Evolutionary conservation across 2,797 vertebrate species (phyloP), one percentile per base, ranked within the genome.

Genomic region (Sardinella longiceps): DNA sequence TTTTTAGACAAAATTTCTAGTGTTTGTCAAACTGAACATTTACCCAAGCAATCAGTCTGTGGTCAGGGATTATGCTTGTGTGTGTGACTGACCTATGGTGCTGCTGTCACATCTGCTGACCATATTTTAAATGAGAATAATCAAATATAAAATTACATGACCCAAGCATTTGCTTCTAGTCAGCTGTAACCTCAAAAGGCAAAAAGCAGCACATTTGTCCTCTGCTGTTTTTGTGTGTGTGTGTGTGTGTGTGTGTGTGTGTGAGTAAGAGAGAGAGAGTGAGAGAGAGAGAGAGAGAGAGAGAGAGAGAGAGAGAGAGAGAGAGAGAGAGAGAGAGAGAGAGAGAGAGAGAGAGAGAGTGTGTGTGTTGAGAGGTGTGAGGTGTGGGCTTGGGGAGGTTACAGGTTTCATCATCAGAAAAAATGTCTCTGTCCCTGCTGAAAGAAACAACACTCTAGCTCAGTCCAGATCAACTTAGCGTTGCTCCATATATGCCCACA

Each of bases 251-350:
- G 46, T 46, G 46, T 3, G 58, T n/a, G n/a, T n/a, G n/a, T n/a
- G n/a, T n/a, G n/a, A n/a, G n/a, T n/a, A n/a, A 53, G 74, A 80
- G 51, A 84, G 28, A 83, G 84, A 84, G 30, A 63, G 15, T 5
- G 5, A n/a, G 58, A 53, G 74, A 80, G 51, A 84, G 28, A 83
- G 84, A 84, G 30, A 63, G 15, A n/a, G 58, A 53, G 74, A 80
- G 51, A 84, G 28, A 83, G 84, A 84, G 30, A 63, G 15, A n/a
- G 58, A 53, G 74, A 80, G 51, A 84, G 28, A 83, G 84, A 84
- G 30, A 63, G 15, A n/a, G 58, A 53, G 74, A 80, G 51, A 84
- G 28, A 83, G 84, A 84, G 30, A 63, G 15, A n/a, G 58, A 53
- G 74, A 80, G 51, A 84, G 28, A n/a, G 58, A 53, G 74, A 80